A percentile compares a stretch with the other conserved stretches of the same genome.
Conservation (phyloP, 2,113 vertebrate species). For the Ameiurus melas region DNA sequence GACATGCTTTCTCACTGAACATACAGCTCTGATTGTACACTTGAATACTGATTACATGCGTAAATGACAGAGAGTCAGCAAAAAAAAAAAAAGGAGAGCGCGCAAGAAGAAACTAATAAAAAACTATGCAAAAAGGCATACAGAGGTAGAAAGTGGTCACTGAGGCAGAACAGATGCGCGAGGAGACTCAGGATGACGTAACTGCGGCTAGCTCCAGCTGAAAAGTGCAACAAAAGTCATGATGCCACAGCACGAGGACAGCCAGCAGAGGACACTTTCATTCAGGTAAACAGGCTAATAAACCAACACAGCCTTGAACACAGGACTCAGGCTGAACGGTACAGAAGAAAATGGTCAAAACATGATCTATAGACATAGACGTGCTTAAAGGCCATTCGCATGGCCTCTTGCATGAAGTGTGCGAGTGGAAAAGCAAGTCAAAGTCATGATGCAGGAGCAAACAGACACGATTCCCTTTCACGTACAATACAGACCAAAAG, state of each 20-base stretch:
- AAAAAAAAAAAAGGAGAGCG: neutral
- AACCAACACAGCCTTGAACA: neutral
- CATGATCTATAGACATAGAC: neutral
- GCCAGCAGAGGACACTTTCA: neutral
- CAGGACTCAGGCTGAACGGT: neutral
- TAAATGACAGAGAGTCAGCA: neutral
- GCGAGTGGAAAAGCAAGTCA: conserved; percentile 7
- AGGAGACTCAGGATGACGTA: neutral
- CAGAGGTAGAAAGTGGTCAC: neutral
- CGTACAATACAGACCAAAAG: conserved; percentile 3
- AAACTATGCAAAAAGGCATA: neutral
- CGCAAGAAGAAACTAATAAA: neutral
- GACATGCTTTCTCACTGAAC: conserved; percentile 9
- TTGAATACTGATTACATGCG: neutral
- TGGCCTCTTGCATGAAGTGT: neutral
- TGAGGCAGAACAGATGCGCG: neutral
- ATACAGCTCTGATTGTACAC: neutral
- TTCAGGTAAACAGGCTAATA: neutral
- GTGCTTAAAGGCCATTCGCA: neutral
- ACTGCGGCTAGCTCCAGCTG: neutral
- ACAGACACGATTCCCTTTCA: neutral
- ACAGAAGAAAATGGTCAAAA: neutral
- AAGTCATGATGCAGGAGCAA: conserved; percentile 15
- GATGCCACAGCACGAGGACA: neutral
- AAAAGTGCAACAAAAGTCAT: neutral